Conservation (phyloP, 2,888 invertebrate species). For the Sphaerophoria taeniata region DNA sequence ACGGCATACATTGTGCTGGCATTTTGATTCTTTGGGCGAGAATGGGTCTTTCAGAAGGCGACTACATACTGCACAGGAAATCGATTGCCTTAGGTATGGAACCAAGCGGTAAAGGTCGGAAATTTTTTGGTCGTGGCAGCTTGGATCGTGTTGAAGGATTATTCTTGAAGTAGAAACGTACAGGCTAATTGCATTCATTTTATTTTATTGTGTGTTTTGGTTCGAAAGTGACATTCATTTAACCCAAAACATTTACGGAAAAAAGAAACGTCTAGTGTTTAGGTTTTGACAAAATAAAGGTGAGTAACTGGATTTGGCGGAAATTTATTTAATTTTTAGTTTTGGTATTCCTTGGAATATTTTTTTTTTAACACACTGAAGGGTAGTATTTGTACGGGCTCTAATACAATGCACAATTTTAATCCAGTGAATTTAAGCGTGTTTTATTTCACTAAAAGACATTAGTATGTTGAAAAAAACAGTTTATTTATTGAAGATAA, state of each 20-base stretch:
- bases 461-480: constrained; percentile 27
- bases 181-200: constrained; percentile 79
- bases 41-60: constrained; percentile 92
- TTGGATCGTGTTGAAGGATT: constrained; percentile 76
- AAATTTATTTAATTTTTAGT: background rate
- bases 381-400: too few species aligned
- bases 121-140: constrained; percentile 86
- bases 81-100: constrained; percentile 92
- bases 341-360: background rate
- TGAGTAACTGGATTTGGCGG: background rate
- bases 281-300: constrained; percentile 16
- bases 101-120: constrained; percentile 92
- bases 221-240: constrained; percentile 16
- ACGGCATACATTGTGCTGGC: constrained; percentile 95
- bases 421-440: too few species aligned
- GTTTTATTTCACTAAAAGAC: too few species aligned
- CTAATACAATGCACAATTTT: too few species aligned
- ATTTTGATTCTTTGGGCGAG: constrained; percentile 90
- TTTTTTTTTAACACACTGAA: background rate
- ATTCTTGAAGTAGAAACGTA: constrained; percentile 79
- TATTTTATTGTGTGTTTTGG: background rate
- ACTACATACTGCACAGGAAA: constrained; percentile 95
- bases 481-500: background rate
- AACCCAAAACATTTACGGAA: constrained; percentile 15
- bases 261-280: background rate